Evolutionary conservation across 2,113 vertebrate genomes (phyloP).

Genomic region (Chascanopsetta lugubris): DNA sequence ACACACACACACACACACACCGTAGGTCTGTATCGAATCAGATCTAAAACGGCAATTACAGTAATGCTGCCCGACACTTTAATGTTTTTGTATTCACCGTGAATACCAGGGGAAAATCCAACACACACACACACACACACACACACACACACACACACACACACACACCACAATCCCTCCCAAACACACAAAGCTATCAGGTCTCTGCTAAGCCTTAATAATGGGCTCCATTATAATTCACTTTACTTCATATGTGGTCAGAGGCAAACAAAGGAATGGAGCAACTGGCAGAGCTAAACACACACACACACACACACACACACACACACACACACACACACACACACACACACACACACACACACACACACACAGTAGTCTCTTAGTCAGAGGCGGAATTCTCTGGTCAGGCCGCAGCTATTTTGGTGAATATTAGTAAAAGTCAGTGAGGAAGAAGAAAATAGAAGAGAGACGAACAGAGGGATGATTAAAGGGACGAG

Average conservation of each 20-base stretch:
- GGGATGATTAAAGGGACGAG: conserved; percentile 8
- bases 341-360: neutral
- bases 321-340: conserved; percentile 18
- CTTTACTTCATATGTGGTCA: conserved; percentile 51
- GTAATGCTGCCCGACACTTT: conserved; percentile 52
- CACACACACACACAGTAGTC: conserved; percentile 39
- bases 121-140: conserved; percentile 3
- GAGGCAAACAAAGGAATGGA: conserved; percentile 23
- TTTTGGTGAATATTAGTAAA: conserved; percentile 42
- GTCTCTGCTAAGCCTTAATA: conserved; percentile 40
- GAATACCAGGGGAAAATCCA: conserved; percentile 29
- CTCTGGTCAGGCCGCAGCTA: conserved; percentile 28
- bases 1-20: conserved; percentile 3
- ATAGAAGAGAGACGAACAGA: conserved; percentile 24
- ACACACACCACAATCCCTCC: conserved; percentile 23
- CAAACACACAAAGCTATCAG: conserved; percentile 11
- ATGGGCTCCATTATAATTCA: conserved; percentile 42
- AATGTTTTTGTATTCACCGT: conserved; percentile 51
- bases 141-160: conserved; percentile 28
- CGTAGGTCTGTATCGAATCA: conserved; percentile 60
- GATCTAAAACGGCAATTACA: conserved; percentile 60
- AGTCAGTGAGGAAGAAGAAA: conserved; percentile 21
- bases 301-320: conserved; percentile 6
- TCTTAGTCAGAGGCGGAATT: conserved; percentile 4
- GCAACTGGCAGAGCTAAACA: conserved; percentile 10